Conservation (phyloP, 2,888 invertebrate genomes). For the Drosophila anceps region DNA sequence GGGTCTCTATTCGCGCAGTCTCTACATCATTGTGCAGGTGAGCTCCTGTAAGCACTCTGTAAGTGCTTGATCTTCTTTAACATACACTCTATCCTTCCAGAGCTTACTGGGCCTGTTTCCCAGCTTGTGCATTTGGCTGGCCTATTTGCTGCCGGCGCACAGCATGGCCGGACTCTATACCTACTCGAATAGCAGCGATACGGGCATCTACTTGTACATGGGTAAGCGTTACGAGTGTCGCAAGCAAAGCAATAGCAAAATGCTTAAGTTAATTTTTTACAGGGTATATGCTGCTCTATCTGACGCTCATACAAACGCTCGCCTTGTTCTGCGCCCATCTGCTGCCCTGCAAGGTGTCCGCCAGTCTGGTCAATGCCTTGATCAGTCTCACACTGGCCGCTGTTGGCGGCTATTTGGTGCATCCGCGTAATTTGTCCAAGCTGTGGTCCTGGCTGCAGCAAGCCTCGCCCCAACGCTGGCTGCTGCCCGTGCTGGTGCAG, state of each 20-base stretch:
- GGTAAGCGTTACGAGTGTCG: conserved; percentile 85
- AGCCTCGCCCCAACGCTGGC: conserved; percentile 91
- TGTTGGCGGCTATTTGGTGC: conserved; percentile 90
- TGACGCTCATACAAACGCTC: conserved; percentile 89
- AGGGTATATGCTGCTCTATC: conserved; percentile 91
- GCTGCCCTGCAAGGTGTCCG: conserved; percentile 88
- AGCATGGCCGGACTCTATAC: conserved; percentile 94
- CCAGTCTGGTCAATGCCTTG: conserved; percentile 88
- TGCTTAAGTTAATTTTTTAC: not conserved
- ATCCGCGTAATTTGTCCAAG: conserved; percentile 89
- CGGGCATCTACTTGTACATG: conserved; percentile 90
- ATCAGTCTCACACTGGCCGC: conserved; percentile 88
- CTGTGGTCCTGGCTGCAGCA: conserved; percentile 89
- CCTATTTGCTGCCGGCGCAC: conserved; percentile 94
- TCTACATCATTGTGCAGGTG: conserved; percentile 93
- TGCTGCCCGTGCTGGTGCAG: conserved; percentile 88
- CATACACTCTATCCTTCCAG: conserved; percentile 85
- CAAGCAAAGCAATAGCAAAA: not conserved
- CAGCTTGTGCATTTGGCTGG: conserved; percentile 92
- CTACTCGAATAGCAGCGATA: conserved; percentile 88
- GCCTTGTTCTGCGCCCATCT: conserved; percentile 89
- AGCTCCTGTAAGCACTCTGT: too few species aligned
- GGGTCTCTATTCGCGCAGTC: conserved; percentile 91
- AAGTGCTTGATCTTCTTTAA: not conserved
- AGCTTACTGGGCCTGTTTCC: conserved; percentile 92